Base-by-base conservation (phyloP, 1,140 invertebrate species). In the Pseudomyrmex flavicornis region DNA sequence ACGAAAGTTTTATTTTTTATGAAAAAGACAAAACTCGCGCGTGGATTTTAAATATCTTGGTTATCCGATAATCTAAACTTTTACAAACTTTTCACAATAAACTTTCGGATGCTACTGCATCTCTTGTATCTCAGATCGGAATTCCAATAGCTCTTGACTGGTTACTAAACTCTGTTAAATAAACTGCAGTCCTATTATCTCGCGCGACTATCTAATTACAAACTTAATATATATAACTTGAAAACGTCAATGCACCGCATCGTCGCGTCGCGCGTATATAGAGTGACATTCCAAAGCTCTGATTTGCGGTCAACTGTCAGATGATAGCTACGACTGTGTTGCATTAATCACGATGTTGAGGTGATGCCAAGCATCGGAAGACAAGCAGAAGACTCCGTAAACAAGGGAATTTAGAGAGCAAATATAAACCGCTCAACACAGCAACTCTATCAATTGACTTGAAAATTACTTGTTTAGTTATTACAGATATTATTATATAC, bases 301-400 rank as follows among this genome's bases (percentile, higher is more conserved):
- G 79, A 82, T 75, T 52, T 61, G 72, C 15, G 79, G 70, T 26
- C 46, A 50, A 82, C 79, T 74, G 79, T 82, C 70, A 63, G 79
- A 73, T 82, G 66, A 80, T 72, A 59, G 54, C 70, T 52, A 58
- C 52, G 70, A 70, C 50, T 61, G 79, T 35, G 54, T 48, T 75
- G 79, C 79, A 75, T 70, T 75, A 83, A 86, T 58, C 54, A 17
- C 54, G 48, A 61, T 58, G 77, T 83, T 86, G 85, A 87, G 63
- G 15, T 17, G 52, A 22, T 77, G 85, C 79, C 84, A 86, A 83
- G 46, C 3, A n/a, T 15, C 65, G 59, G 48, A 66, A 86, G 61
- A 58, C 66, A 50, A 15, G 61, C 48, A 8, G 4, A 52, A 82
- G 35, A 26, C 59, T 54, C 59, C 70, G 79, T 75, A 82, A 82